Evolutionary conservation across 1,140 invertebrate species (phyloP).

Genomic region (Stegodyphus mimosarum): DNA sequence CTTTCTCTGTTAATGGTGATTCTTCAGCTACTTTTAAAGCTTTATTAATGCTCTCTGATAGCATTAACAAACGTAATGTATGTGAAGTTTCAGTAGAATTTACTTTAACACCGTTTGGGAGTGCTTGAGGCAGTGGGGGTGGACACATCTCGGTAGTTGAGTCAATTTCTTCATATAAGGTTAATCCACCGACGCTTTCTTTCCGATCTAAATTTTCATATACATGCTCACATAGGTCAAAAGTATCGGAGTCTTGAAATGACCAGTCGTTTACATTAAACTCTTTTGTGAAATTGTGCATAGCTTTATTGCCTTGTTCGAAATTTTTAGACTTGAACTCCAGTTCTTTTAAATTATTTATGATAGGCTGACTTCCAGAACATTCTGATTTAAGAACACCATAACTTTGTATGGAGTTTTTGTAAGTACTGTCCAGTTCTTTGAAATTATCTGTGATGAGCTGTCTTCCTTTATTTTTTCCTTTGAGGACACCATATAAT

Average conservation of each 20-base stretch:
- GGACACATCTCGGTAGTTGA: not conserved
- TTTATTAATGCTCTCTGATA: conserved; percentile 19
- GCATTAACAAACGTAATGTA: conserved; percentile 5
- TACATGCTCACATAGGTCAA: conserved; percentile 3
- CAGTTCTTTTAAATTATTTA: too few species aligned
- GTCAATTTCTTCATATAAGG: conserved; percentile 31
- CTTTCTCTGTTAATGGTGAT: not conserved
- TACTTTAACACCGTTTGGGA: not conserved
- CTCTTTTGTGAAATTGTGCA: too few species aligned
- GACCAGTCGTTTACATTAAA: too few species aligned
- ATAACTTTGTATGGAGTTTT: too few species aligned
- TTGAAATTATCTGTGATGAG: too few species aligned
- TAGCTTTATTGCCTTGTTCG: too few species aligned
- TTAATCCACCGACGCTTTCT: not conserved
- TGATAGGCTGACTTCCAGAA: too few species aligned
- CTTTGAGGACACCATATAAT: too few species aligned
- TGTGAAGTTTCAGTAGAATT: not conserved
- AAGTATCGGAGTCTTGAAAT: not conserved
- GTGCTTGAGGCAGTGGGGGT: not conserved
- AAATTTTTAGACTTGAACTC: too few species aligned
- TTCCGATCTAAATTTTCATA: conserved; percentile 20
- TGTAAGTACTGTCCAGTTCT: too few species aligned
- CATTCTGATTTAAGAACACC: too few species aligned
- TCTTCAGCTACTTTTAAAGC: conserved; percentile 30
- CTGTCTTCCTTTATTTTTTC: too few species aligned